Conservation (phyloP, 1,140 invertebrate genomes). For the Lanistes nyassanus region DNA sequence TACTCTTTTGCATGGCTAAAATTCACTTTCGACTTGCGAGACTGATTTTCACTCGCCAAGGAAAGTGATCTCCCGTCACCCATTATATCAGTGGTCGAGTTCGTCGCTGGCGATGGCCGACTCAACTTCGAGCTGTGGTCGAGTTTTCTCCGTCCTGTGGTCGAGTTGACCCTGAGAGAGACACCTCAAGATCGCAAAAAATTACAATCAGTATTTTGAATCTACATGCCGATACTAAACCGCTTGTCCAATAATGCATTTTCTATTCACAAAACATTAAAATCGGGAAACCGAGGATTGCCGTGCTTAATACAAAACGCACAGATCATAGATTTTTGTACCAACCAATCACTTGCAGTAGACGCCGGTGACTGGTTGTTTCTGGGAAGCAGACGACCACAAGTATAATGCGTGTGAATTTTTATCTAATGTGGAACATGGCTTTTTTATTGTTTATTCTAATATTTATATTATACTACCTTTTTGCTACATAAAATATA, state of each 20-base stretch:
- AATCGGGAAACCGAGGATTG: neutral
- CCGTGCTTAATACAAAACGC: neutral
- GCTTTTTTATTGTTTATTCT: neutral
- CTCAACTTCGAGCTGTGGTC: neutral
- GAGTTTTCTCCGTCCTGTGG: neutral
- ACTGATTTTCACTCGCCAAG: no score
- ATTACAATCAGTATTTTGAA: neutral
- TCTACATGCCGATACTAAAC: neutral
- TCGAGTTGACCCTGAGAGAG: neutral
- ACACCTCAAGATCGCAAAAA: neutral
- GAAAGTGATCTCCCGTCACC: neutral
- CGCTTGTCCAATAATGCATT: neutral
- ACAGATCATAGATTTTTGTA: neutral
- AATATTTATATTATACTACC: neutral
- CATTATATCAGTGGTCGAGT: neutral
- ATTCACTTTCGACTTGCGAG: no score
- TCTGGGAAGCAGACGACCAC: neutral
- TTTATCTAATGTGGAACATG: neutral
- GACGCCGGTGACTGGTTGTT: neutral
- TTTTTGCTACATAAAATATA: neutral
- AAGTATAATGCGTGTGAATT: neutral
- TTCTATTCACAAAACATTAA: neutral
- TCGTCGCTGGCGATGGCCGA: neutral
- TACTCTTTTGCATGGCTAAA: no score
- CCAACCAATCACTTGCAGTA: neutral